Evolutionary conservation across 2,888 invertebrate species (phyloP).

Genomic region (Steromphala cineraria): DNA sequence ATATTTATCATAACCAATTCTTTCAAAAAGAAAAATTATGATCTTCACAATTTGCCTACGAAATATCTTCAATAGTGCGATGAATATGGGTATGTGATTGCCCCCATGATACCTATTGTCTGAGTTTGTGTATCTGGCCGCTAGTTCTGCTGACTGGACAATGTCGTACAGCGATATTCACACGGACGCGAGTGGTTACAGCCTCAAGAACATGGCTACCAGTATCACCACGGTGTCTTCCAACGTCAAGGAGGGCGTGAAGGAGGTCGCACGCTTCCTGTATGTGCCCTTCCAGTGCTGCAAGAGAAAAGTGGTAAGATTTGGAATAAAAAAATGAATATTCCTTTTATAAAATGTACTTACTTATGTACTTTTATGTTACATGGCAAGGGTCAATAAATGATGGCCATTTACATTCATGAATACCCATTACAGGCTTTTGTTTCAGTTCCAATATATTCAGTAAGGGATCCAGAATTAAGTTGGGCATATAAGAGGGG

Average conservation of each 20-base stretch:
- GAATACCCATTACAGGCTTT: too few species aligned
- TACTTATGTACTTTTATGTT: too few species aligned
- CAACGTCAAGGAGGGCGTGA: background rate
- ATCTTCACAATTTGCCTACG: too few species aligned
- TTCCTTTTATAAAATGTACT: too few species aligned
- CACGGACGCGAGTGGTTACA: conserved; percentile 1
- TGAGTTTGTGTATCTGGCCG: background rate
- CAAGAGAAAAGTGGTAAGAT: conserved; percentile 23
- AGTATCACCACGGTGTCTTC: background rate
- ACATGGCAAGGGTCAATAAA: too few species aligned
- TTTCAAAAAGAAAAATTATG: too few species aligned
- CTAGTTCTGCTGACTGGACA: background rate
- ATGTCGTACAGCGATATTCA: conserved; percentile 11
- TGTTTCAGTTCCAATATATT: too few species aligned
- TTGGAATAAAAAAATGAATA: background rate
- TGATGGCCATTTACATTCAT: too few species aligned
- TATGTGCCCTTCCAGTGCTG: conserved; percentile 23
- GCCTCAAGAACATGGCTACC: conserved; percentile 11
- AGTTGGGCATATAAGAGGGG: too few species aligned
- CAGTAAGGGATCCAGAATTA: too few species aligned
- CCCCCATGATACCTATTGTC: background rate
- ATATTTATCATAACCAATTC: background rate
- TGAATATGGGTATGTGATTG: too few species aligned
- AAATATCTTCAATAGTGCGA: too few species aligned
- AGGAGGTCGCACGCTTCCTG: conserved; percentile 16